Percentiles rank a stretch among this genome's conserved stretches.
Conservation (phyloP, 2,113 vertebrate genomes). For the Oreocharis arfaki region DNA sequence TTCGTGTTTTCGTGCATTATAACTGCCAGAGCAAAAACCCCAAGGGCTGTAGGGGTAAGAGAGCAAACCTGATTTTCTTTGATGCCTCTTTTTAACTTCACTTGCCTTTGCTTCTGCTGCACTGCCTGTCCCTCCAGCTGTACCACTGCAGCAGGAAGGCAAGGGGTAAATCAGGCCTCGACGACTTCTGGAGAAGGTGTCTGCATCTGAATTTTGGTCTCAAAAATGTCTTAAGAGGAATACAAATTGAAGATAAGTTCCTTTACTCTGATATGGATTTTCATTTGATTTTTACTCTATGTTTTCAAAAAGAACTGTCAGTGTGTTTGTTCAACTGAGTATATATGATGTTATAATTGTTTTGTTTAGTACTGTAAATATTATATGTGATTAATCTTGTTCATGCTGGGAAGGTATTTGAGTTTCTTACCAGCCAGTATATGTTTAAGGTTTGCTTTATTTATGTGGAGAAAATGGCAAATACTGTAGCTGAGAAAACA, state of each 20-base stretch:
- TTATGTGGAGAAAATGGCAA: conserved; percentile 28
- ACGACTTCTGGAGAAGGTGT: not conserved
- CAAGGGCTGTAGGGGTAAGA: not conserved
- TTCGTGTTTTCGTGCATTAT: not conserved
- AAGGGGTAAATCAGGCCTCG: not conserved
- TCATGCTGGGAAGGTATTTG: not conserved
- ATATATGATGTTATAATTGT: conserved; percentile 60
- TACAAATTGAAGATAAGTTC: not conserved
- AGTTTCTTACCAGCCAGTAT: not conserved
- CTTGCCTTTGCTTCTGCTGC: not conserved
- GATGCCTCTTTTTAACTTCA: not conserved
- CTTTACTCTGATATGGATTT: not conserved
- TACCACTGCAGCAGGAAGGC: not conserved
- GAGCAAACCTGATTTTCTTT: not conserved
- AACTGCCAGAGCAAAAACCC: not conserved
- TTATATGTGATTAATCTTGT: conserved; percentile 24
- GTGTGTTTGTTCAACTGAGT: conserved; percentile 52
- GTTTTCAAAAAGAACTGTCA: conserved; percentile 34
- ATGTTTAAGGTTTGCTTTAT: conserved; percentile 45
- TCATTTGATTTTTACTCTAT: not conserved
- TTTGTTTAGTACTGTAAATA: conserved; percentile 59
- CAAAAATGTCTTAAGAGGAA: conserved; percentile 4
- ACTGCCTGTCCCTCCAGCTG: not conserved
- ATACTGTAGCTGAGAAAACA: not conserved
- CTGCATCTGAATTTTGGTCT: not conserved